These are phyloP conservation scores for Desoria tigrina DNA, from an alignment of 2,888 invertebrate species.

Conservation along the genomic window DNA sequence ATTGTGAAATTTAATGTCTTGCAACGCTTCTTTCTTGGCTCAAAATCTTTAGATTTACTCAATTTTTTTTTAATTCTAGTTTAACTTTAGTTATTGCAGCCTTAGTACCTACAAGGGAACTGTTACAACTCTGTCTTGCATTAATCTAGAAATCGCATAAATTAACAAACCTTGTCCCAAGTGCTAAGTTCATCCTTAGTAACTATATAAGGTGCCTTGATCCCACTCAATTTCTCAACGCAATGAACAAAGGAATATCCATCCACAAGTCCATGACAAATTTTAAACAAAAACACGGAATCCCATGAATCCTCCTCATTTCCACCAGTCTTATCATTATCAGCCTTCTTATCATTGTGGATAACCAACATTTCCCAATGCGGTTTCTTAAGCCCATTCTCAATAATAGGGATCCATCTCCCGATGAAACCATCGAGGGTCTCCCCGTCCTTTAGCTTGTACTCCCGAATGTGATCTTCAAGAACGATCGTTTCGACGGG, in stretches of 20 bases:
- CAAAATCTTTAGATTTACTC: no score
- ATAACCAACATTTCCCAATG: constrained; percentile 36
- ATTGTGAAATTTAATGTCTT: no score
- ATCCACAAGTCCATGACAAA: constrained; percentile 34
- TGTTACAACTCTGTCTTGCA: no score
- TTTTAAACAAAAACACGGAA: constrained; percentile 33
- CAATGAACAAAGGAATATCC: constrained; percentile 40
- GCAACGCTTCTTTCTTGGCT: no score
- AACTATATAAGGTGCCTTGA: constrained; percentile 36
- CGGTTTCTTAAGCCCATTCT: constrained; percentile 25
- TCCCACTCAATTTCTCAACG: constrained; percentile 34
- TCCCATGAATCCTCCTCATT: constrained; percentile 2
- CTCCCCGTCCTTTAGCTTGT: constrained; percentile 20
- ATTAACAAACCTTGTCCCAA: background rate
- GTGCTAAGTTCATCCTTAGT: background rate
- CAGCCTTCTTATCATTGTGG: no score
- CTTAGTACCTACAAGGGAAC: no score
- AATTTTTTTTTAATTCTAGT: no score
- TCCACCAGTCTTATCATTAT: no score
- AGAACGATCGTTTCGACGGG: constrained; percentile 26
- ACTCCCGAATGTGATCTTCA: constrained; percentile 33
- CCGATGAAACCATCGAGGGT: constrained; percentile 32
- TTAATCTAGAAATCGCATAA: no score
- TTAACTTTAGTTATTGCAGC: no score
- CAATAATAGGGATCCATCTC: constrained; percentile 36